These are phyloP conservation scores for Crotalus helleri DNA, from an alignment of 2,113 vertebrate species.

Conservation along the genomic window DNA sequence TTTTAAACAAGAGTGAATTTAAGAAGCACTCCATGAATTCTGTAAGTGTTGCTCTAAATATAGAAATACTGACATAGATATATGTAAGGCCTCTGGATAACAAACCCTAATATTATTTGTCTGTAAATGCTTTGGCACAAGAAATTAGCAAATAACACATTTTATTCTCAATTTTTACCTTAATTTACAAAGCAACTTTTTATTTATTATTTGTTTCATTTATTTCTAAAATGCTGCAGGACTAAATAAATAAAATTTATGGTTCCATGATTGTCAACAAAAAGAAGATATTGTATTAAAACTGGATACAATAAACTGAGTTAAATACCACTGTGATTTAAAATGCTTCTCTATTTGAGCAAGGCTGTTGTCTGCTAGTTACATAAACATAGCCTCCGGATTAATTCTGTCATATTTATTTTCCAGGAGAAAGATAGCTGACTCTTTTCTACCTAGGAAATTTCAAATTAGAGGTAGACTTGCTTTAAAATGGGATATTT, in stretches of 20 bases:
- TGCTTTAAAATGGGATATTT: background rate
- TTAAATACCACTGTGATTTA: conserved; percentile 8
- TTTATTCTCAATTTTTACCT: background rate
- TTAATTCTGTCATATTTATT: conserved; percentile 32
- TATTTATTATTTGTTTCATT: conserved; percentile 3
- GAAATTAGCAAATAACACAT: background rate
- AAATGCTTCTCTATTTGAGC: conserved; percentile 3
- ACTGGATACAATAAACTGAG: background rate
- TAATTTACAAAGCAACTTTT: background rate
- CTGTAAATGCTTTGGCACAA: background rate
- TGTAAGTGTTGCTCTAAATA: background rate
- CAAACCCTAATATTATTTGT: background rate
- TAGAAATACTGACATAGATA: background rate
- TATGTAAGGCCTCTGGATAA: background rate
- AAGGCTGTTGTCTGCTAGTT: background rate
- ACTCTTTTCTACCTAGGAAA: conserved; percentile 2
- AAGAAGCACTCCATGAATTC: background rate
- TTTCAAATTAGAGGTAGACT: conserved; percentile 22
- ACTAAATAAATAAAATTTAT: conserved; percentile 3
- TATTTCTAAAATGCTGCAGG: background rate
- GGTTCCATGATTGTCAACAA: background rate
- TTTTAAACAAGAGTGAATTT: background rate
- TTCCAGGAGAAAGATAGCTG: conserved; percentile 1
- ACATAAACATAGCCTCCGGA: conserved; percentile 6
- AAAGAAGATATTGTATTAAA: conserved; percentile 11